Evolutionary conservation across 2,797 vertebrate species (phyloP), one percentile per base, ranked within the genome.

Genomic region (Myotis myotis): DNA sequence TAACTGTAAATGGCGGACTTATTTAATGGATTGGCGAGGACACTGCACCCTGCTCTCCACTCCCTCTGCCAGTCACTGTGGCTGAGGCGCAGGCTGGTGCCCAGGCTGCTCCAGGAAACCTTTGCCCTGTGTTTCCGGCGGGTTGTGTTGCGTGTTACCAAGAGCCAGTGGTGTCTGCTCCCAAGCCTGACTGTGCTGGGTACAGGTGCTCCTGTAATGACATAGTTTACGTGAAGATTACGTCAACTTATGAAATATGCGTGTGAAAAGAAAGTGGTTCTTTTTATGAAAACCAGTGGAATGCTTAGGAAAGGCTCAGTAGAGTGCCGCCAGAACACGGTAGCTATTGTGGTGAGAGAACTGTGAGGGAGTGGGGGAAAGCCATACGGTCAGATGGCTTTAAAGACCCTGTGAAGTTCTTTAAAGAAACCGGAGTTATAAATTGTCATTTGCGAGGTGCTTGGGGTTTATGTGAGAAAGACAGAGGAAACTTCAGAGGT

Each of bases 401-500:
- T 62, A 6, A 62, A 62, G 60, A 78, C 49, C 72, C 53, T 2
- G 38, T 0, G 28, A 17, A 15, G 28, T 70, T 53, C 82, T 66
- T 74, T 12, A 12, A 33, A 80, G 64, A 19, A 71, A 30, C 30
- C 1, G 41, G 78, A 71, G 47, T 11, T 30, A n/a, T 12, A 25
- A 0, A 1, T 19, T 25, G 41, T 41, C 74, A 3, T 0, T 33
- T 22, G 53, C 25, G 15, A 0, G 10, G 2, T 23, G 44, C n/a
- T 10, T 62, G 70, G 25, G 36, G 44, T 90, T 68, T 82, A 20
- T n/a, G 25, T 38, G 91, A 64, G 36, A 33, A 60, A 28, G 49
- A 80, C 13, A 6, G 53, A 22, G 72, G 19, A 30, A 57, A 44
- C 7, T 36, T 57, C 3, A 3, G 68, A 30, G 10, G 16, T 10